Base-by-base conservation (phyloP, 2,113 vertebrate genomes). In the Rousettus leschenaultii region DNA sequence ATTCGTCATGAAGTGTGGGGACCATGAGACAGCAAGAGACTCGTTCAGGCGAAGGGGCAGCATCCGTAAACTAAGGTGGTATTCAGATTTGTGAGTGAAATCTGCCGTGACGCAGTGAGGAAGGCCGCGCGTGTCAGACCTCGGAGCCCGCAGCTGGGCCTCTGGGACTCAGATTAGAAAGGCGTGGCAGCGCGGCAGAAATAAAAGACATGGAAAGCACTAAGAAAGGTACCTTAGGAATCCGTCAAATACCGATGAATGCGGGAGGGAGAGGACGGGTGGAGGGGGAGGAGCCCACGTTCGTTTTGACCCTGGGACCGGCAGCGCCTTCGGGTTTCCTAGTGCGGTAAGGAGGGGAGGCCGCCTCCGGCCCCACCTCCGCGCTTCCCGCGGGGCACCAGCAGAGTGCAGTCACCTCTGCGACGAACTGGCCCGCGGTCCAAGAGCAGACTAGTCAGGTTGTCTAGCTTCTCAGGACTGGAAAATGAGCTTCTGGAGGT, bases 401-500 rank as follows among this genome's bases (percentile, higher is more conserved):
- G 84, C 95, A 51, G 14, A 33, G 21, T 0, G 33, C 28, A 35
- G 78, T 89, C 14, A 0, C 51, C 73, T n/a, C 38, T 7, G 0
- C 0, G 55, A 15, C 3, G 0, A 59, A 15, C 13, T 3, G 48
- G 48, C 48, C 45, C 48, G 3, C 48, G 2, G 70, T 51, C 65
- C 65, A 33, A 18, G 74, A 61, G 85, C 35, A 40, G 43, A 95
- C 59, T 48, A 66, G 86, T 33, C 57, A 22, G 80, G 94, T 35
- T 90, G 43, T 91, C 87, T 57, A 95, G 57, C 45, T 71, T 12
- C 14, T 88, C 84, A 90, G 1, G 9, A 75, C 75, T 85, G 94
- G 93, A 75, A 97, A 97, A 95, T 22, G 53, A 57, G n/a, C 89
- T 95, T 86, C 94, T 94, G 90, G 97, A 97, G 79, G 68, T 30